Evolutionary conservation across 2,888 invertebrate species (phyloP).

Genomic region (Lithosia quadra): DNA sequence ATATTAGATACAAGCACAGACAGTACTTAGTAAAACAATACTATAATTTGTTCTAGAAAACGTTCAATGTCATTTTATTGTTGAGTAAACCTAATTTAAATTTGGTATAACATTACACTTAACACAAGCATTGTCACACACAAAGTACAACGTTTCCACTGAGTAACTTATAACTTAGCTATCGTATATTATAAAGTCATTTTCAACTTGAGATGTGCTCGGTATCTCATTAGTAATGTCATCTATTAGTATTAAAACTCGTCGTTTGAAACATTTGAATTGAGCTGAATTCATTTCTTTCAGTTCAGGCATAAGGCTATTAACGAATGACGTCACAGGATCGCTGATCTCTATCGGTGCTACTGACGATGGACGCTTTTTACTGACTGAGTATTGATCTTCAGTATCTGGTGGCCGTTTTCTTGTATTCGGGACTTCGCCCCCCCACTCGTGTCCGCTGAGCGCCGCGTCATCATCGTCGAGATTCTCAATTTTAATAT

Average conservation of each 20-base stretch:
- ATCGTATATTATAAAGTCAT: conserved; percentile 27
- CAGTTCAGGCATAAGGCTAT: conserved; percentile 54
- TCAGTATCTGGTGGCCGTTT: conserved; percentile 16
- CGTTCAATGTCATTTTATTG: neutral
- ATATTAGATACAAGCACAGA: neutral
- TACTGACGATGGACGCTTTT: conserved; percentile 3
- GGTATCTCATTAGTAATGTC: conserved; percentile 42
- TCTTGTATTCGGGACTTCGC: neutral
- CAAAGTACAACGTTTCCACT: neutral
- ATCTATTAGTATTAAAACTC: conserved; percentile 48
- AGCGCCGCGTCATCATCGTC: conserved; percentile 20
- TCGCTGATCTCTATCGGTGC: conserved; percentile 19
- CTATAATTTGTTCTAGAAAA: neutral
- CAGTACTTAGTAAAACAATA: neutral
- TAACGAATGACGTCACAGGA: conserved; percentile 42
- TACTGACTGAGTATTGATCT: conserved; percentile 7
- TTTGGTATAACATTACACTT: neutral
- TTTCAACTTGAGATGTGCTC: conserved; percentile 9
- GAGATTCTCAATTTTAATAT: conserved; percentile 18
- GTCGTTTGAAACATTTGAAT: conserved; percentile 54
- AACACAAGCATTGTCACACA: neutral
- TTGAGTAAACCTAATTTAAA: neutral
- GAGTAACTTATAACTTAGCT: neutral
- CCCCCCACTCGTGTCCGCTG: conserved; percentile 11
- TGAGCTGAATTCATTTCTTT: conserved; percentile 51